Conservation (phyloP, 2,888 invertebrate genomes). For the Hermodice carunculata region DNA sequence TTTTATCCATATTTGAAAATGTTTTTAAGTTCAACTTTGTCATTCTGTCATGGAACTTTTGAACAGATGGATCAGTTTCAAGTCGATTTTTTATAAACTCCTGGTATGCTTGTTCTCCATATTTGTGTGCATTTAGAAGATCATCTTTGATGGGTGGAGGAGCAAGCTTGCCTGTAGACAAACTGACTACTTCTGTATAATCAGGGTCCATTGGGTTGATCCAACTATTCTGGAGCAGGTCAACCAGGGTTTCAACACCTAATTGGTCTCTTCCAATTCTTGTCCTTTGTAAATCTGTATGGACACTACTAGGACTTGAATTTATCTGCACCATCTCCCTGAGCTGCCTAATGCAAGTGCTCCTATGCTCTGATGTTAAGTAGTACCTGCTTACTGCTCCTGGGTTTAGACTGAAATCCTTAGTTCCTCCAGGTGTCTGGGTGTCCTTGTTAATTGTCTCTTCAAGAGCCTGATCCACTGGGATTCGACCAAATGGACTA, state of each 20-base stretch:
- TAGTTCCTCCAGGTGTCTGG: slow-evolving; percentile 22
- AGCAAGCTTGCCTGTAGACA: slow-evolving; percentile 18
- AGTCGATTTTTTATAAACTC: slow-evolving; percentile 32
- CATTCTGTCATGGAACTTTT: slow-evolving; percentile 37
- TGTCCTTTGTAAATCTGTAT: slow-evolving; percentile 17
- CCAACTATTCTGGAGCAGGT: slow-evolving; percentile 21
- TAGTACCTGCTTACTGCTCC: slow-evolving; percentile 19
- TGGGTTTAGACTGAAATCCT: slow-evolving; percentile 15
- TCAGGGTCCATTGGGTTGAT: slow-evolving; percentile 29
- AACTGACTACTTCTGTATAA: slow-evolving; percentile 11
- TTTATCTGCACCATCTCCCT: slow-evolving; percentile 11
- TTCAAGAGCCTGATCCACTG: slow-evolving; percentile 35
- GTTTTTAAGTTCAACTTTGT: slow-evolving; percentile 32
- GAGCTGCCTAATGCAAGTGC: slow-evolving; percentile 16
- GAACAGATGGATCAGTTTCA: slow-evolving; percentile 23
- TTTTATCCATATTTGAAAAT: no score
- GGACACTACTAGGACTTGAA: background rate
- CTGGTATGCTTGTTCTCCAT: slow-evolving; percentile 29
- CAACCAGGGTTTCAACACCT: slow-evolving; percentile 23
- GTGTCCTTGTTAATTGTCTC: slow-evolving; percentile 26
- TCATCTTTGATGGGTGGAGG: slow-evolving; percentile 22
- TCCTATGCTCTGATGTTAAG: slow-evolving; percentile 20
- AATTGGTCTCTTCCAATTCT: slow-evolving; percentile 23
- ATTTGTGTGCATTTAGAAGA: slow-evolving; percentile 26
- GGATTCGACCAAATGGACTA: slow-evolving; percentile 40